Evolutionary conservation across 2,888 invertebrate genomes (phyloP).

Genomic region (Parnassius apollo): DNA sequence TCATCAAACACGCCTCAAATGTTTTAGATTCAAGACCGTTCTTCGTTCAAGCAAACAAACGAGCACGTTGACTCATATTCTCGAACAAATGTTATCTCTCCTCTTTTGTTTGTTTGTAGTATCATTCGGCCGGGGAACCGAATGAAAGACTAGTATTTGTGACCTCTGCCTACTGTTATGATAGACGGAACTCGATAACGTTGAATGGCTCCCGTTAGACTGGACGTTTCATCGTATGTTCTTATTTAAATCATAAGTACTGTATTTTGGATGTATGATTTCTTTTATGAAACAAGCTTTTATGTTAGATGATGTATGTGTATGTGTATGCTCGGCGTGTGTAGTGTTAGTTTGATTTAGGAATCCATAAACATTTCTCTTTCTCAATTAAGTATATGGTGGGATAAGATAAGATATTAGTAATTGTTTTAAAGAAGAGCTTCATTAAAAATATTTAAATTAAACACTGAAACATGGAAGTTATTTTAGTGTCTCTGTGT

Average conservation of each 20-base stretch:
- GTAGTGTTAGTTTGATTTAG: constrained; percentile 20
- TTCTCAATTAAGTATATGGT: constrained; percentile 2
- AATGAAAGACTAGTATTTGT: constrained; percentile 37
- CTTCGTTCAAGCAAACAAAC: constrained; percentile 25
- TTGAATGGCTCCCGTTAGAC: constrained; percentile 37
- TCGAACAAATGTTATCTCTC: constrained; percentile 77
- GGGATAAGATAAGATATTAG: too few relatives aligned
- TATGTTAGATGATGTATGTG: constrained; percentile 20
- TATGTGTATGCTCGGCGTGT: constrained; percentile 5
- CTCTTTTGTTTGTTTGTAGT: constrained; percentile 78
- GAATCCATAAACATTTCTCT: constrained; percentile 2
- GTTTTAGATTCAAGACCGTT: constrained; percentile 24
- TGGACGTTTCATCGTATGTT: constrained; percentile 53
- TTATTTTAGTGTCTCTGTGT: too few relatives aligned
- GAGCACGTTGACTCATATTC: constrained; percentile 63
- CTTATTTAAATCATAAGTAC: constrained; percentile 31
- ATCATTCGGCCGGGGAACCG: constrained; percentile 55
- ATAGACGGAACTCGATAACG: constrained; percentile 27
- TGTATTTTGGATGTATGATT: constrained; percentile 26
- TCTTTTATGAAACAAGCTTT: constrained; percentile 25
- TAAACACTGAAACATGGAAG: too few relatives aligned
- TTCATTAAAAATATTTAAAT: too few relatives aligned
- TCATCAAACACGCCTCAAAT: constrained; percentile 26
- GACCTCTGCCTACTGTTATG: constrained; percentile 38
- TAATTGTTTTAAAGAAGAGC: too few relatives aligned